Conservation (phyloP, 2,888 invertebrate genomes). For the Leptogaster cylindrica region DNA sequence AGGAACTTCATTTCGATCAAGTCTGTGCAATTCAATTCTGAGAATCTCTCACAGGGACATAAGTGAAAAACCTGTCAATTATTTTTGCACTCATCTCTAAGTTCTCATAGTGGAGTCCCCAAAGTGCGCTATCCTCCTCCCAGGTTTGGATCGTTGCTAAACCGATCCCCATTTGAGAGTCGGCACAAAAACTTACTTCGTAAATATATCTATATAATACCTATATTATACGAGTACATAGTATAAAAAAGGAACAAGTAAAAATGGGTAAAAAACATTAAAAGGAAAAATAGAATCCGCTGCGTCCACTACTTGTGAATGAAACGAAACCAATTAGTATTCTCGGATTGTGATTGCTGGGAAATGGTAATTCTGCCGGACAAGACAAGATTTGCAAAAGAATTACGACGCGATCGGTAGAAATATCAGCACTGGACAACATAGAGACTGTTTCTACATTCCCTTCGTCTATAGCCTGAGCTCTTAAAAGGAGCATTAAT, state of each 20-base stretch:
- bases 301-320: conserved; percentile 38
- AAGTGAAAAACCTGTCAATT: conserved; percentile 22
- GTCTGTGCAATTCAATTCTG: conserved; percentile 31
- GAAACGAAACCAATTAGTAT: conserved; percentile 57
- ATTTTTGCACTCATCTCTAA: neutral
- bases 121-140: conserved; percentile 17
- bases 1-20: neutral
- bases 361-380: conserved; percentile 58
- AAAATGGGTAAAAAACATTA: neutral
- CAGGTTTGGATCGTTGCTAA: neutral
- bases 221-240: too few species aligned
- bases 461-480: conserved; percentile 14
- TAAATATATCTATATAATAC: too few species aligned
- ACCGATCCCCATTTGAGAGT: conserved; percentile 18
- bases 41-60: conserved; percentile 10
- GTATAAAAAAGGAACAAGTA: too few species aligned
- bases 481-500: conserved; percentile 35
- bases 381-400: conserved; percentile 35
- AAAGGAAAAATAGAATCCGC: conserved; percentile 14
- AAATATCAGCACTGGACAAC: conserved; percentile 25
- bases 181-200: conserved; percentile 10
- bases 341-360: conserved; percentile 60
- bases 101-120: conserved; percentile 25
- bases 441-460: conserved; percentile 23
- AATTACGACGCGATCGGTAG: conserved; percentile 33